These are phyloP conservation scores for Anolis apletophallus DNA, from an alignment of 2,797 vertebrate genomes.

Conservation along the genomic window DNA sequence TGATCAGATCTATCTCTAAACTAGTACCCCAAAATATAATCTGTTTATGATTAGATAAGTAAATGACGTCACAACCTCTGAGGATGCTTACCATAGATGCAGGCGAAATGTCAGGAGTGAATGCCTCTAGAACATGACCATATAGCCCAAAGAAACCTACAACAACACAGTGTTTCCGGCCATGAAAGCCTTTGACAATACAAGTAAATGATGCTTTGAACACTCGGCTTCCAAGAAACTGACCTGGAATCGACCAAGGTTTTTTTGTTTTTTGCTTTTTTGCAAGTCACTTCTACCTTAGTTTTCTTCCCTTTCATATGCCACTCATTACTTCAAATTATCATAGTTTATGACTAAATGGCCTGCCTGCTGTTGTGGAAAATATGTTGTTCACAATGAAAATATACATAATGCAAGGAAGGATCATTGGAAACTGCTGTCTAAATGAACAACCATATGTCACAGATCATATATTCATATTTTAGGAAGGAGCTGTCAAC, in stretches of 20 bases:
- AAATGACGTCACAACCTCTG: too few relatives aligned
- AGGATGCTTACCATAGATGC: too few relatives aligned
- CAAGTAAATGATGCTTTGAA: neutral
- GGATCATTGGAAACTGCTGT: neutral
- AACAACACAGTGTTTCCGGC: too few relatives aligned
- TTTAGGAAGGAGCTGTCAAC: conserved; percentile 4
- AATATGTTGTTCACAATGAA: conserved; percentile 19
- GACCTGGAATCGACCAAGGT: conserved; percentile 6
- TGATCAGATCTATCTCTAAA: neutral
- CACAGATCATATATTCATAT: neutral
- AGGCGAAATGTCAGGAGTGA: too few relatives aligned
- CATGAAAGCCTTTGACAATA: too few relatives aligned
- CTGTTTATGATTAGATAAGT: neutral
- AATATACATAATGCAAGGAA: conserved; percentile 3
- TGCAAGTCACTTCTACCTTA: neutral
- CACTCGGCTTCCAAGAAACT: conserved; percentile 4
- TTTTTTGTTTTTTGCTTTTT: conserved; percentile 6
- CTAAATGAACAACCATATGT: neutral
- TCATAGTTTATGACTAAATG: conserved; percentile 16
- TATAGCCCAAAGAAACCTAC: too few relatives aligned
- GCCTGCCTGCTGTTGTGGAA: conserved; percentile 13
- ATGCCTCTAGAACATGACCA: too few relatives aligned
- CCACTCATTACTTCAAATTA: conserved; percentile 8
- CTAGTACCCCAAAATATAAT: neutral
- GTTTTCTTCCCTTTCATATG: conserved; percentile 6